Evolutionary conservation across 2,113 vertebrate genomes (phyloP), one percentile per base, ranked within the genome.

Genomic region (Turdus rufiventris): DNA sequence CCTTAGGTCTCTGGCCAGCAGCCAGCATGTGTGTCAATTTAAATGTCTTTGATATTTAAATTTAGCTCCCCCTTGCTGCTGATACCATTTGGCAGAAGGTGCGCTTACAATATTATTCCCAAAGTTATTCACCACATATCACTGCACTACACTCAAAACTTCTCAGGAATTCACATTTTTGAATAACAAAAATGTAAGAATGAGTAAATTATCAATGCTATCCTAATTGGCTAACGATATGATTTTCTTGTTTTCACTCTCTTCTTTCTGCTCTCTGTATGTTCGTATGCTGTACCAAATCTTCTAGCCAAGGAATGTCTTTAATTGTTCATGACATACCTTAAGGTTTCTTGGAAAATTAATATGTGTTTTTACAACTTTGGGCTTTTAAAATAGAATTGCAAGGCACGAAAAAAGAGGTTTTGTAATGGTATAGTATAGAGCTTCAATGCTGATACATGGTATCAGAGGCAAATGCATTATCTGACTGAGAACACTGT

Each of bases 41-140:
- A 85, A 94, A 95, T 92, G 77, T 51, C 94, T 96, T 92, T 93
- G 89, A 94, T 96, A 95, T 93, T 94, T 92, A 95, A 94, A 96
- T 93, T 87, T 91, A 96, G 80, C 70, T 61, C 68, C 33, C 61
- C 78, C 58, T 93, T 90, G 45, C 50, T 81, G 65, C 84, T 72
- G 91, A 82, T 91, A 78, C 18, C 57, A 91, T 65, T 94, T 96
- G 89, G 84, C 91, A 95, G 86, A 83, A 94, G 75, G 48, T 88
- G 25, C 72, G 57, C 85, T 93, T 85, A 85, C 8, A 80, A 42
- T 78, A 72, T 57, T 89, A 87, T 78, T 95, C 84, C 77, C 73
- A 92, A 91, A 91, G 60, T 73, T 81, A 38, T 89, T 72, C 53
- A 75, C 26, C 62, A 79, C 53, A 57, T 58, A 78, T 75, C 47